Evolutionary conservation across 64 coral and sea anemone species (phyloP), one percentile per base, ranked within the genome.

Genomic region (Montipora sp.): DNA sequence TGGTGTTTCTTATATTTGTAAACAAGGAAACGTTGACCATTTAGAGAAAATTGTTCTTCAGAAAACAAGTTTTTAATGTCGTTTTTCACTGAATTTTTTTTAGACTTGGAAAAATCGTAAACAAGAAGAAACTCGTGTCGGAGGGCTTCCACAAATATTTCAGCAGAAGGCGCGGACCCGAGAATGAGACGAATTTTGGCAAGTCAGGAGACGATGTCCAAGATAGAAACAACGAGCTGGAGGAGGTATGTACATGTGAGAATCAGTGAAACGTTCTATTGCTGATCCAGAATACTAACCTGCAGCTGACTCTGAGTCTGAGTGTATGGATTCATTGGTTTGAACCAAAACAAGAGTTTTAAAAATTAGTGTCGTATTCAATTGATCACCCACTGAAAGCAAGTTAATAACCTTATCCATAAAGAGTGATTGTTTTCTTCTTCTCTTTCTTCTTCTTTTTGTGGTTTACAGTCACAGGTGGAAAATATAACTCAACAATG

Each of bases 81-180:
- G 19, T 71, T 55, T 43, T 44, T 15, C 16, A 13, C 9, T 10
- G 21, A 50, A 58, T 83, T 43, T 19, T 73, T 89, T 75, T 49
- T 70, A 96, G 95, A 75, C 95, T 96, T 87, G 95, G 95, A 61
- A 96, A 96, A 93, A 79, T 96, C 79, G 91, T 96, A 59, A 93
- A 96, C 80, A 96, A 93, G 83, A 82, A 81, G 21, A 96, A 90
- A 84, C 69, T 96, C 3, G 83, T 83, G 51, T 59, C 76, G 19
- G 78, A 96, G 59, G 91, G 90, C n/a, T 73, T 96, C 51, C 83
- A 80, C 88, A 87, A 83, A 58, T 96, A 96, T 27, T 89, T 96
- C 49, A 59, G 71, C 12, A 66, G 61, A 85, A 22, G 8, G 36
- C 11, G 18, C 16, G 53, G 4, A 92, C 11, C 53, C 53, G n/a